These are phyloP conservation scores for Drusus annulatus DNA, from an alignment of 1,140 invertebrate genomes.

Conservation along the genomic window DNA sequence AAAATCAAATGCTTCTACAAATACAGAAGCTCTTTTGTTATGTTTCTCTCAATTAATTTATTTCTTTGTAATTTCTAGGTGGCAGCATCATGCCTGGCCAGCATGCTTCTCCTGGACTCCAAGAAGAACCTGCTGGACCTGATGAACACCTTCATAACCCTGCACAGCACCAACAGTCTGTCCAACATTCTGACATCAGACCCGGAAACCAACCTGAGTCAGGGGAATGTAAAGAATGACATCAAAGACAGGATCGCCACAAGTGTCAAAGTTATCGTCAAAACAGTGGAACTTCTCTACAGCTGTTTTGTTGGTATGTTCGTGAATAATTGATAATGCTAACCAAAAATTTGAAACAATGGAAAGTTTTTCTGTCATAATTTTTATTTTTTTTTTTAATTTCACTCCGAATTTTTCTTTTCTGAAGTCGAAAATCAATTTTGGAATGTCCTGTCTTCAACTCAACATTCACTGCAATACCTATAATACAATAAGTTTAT, in stretches of 20 bases:
- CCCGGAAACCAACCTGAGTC: conserved; percentile 56
- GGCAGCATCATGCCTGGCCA: conserved; percentile 77
- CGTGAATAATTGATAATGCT: too few relatives aligned
- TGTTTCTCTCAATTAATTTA: too few relatives aligned
- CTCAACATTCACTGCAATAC: too few relatives aligned
- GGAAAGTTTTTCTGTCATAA: too few relatives aligned
- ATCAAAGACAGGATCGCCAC: conserved; percentile 71
- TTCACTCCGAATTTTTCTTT: too few relatives aligned
- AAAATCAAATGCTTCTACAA: too few relatives aligned
- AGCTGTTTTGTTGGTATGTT: conserved; percentile 78
- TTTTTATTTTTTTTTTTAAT: too few relatives aligned
- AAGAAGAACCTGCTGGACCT: conserved; percentile 66
- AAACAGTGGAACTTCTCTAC: conserved; percentile 73
- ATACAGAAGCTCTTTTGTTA: too few relatives aligned
- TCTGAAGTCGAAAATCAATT: too few relatives aligned
- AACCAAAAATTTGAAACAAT: too few relatives aligned
- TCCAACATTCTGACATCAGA: conserved; percentile 69
- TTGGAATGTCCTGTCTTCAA: too few relatives aligned
- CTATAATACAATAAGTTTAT: too few relatives aligned
- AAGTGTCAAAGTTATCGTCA: conserved; percentile 71
- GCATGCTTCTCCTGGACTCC: conserved; percentile 75
- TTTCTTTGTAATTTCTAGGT: conserved; percentile 64
- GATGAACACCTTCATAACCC: conserved; percentile 69
- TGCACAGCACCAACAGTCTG: conserved; percentile 69
- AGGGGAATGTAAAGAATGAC: conserved; percentile 70